These are phyloP conservation scores for Vanacampus margaritifer DNA, from an alignment of 2,113 vertebrate genomes.

Conservation along the genomic window DNA sequence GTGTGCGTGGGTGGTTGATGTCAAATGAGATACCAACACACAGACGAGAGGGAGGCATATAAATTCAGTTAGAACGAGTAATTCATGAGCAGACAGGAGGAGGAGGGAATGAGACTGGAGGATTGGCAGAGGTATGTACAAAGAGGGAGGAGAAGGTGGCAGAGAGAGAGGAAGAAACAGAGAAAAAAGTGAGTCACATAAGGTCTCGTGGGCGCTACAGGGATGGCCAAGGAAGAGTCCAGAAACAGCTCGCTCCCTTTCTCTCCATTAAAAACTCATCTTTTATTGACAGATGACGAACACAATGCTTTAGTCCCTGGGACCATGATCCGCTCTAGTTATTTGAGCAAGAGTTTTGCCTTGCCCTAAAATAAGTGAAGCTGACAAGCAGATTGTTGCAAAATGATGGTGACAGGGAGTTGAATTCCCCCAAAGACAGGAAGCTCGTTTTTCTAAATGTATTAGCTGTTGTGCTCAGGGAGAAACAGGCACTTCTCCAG, in stretches of 20 bases:
- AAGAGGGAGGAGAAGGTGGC: constrained; percentile 1
- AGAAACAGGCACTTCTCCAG: not conserved
- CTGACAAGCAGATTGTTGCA: constrained; percentile 19
- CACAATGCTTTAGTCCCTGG: constrained; percentile 36
- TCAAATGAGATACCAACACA: constrained; percentile 20
- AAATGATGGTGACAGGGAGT: constrained; percentile 15
- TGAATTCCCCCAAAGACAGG: constrained; percentile 7
- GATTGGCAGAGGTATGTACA: constrained; percentile 7
- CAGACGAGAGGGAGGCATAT: not conserved
- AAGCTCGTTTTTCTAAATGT: constrained; percentile 25
- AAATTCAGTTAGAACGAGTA: not conserved
- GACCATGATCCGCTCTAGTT: constrained; percentile 46
- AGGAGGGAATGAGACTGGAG: constrained; percentile 8
- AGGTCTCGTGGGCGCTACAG: constrained; percentile 26
- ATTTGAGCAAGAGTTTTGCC: constrained; percentile 24
- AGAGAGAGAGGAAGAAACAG: constrained; percentile 20
- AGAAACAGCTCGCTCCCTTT: constrained; percentile 5
- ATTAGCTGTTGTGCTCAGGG: constrained; percentile 12
- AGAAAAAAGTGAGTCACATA: constrained; percentile 42
- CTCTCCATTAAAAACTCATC: constrained; percentile 57
- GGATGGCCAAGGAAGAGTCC: constrained; percentile 12
- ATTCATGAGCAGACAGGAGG: not conserved
- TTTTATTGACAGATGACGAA: constrained; percentile 62
- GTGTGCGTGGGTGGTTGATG: constrained; percentile 6
- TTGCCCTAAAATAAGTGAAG: constrained; percentile 37